Base-by-base conservation (phyloP, 2,113 vertebrate genomes). In the Fulica atra region DNA sequence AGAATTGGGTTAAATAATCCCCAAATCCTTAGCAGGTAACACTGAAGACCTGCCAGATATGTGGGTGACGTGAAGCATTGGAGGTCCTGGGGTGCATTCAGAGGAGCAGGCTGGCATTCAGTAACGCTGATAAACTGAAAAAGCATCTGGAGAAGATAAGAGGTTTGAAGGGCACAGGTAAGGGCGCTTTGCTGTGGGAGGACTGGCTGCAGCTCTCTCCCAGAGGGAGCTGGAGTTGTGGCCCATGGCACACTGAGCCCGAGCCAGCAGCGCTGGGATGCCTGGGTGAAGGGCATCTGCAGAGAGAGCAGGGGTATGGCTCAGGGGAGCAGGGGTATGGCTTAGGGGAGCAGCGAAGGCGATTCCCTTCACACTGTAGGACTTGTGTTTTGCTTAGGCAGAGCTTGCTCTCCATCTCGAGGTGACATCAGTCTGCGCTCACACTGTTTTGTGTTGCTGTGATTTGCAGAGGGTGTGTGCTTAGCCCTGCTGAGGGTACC, bases 101-200 rank as follows among this genome's bases (percentile, higher is more conserved):
- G 65, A 87, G 61, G 31, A 77, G 35, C 61, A 50, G 40, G 3
- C 50, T 46, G 33, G 16, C n/a, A 35, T 29, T 78, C 56, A 84
- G 5, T 66, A 63, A 15, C 68, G 25, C 23, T 11, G 14, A 1
- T 25, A 28, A 90, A 23, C 36, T 44, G 46, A 9, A 15, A 48
- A 83, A 56, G 7, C 25, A 28, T 15, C 36, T 54, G 0, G 4
- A 87, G 61, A 20, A 74, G 60, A 38, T 0, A 6, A 24, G 42
- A 3, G 0, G 0, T 35, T 65, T 0, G 2, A 35, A 73, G 50
- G 36, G 46, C 28, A 13, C 15, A 12, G 21, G 33, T 9, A 7
- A 19, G 15, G 1, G 1, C 36, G 1, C 26, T 26, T 33, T 53
- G 65, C 56, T 50, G n/a, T 29, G 73, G 31, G 54, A 63, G 71